phyloP scores from a whole-genome alignment of 1,140 invertebrate genomes.

The Anoplolepis gracilipes region DNA sequence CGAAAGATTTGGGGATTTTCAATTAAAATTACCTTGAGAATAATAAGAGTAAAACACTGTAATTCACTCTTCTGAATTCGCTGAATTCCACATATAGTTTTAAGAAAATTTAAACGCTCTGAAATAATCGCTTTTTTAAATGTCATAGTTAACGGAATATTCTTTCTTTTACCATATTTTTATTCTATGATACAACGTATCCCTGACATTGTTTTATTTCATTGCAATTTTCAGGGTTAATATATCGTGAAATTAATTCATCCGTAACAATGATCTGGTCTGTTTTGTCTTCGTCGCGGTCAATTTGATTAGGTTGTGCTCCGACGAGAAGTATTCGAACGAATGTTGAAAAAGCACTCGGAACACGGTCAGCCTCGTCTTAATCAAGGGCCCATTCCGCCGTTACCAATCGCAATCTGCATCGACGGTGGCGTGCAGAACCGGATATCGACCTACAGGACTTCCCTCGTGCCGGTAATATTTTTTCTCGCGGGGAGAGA shows the following conservation, averaged over 20 bases:
- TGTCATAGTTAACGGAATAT: not conserved
- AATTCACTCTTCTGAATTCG: not conserved
- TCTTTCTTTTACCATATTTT: not conserved
- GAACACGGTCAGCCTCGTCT: slow-evolving; percentile 10
- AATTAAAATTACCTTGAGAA: not conserved
- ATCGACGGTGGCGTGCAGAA: slow-evolving; percentile 44
- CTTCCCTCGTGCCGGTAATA: slow-evolving; percentile 38
- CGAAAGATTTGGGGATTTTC: not conserved
- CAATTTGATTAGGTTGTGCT: not conserved
- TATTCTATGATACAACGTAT: not conserved
- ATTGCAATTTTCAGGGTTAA: not conserved
- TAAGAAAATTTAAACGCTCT: not conserved
- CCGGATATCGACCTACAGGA: slow-evolving; percentile 40
- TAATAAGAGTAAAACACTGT: not conserved
- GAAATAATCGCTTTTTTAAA: not conserved
- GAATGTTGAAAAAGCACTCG: slow-evolving; percentile 22
- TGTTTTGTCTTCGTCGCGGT: not conserved
- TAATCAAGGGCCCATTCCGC: slow-evolving; percentile 36
- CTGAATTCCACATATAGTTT: not conserved
- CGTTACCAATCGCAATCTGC: slow-evolving; percentile 48
- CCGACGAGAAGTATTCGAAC: not conserved
- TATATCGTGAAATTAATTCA: slow-evolving; percentile 8
- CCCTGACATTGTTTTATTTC: not conserved
- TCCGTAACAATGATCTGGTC: not conserved
- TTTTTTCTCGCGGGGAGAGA: slow-evolving; percentile 38